Evolutionary conservation across 37 sponge, comb jelly and placozoan genomes (phyloP).

Genomic region (Aphrocallistes beatrix): DNA sequence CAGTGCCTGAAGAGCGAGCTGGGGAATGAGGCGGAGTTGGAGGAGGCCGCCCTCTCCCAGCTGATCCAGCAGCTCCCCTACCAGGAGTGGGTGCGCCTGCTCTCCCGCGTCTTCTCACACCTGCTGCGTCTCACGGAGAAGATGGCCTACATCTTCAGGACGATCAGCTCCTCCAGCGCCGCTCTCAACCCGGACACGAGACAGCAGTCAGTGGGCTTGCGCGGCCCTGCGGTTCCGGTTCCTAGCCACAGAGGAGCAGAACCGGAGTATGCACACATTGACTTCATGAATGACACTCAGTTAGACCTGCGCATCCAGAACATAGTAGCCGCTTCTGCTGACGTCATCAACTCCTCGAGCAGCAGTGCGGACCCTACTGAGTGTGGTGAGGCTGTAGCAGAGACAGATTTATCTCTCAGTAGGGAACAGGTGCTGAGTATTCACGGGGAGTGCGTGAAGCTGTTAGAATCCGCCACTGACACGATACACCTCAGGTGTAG

Average conservation of each 20-base stretch:
- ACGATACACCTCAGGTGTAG: conserved; percentile 69
- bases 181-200: neutral
- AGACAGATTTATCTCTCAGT: conserved; percentile 24
- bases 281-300: conserved; percentile 1
- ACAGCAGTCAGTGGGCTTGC: no score
- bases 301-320: neutral
- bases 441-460: conserved; percentile 22
- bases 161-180: neutral
- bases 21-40: neutral
- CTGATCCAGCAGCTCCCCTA: neutral
- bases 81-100: neutral
- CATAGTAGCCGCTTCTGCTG: neutral
- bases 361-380: neutral
- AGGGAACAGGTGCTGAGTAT: neutral
- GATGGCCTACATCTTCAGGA: neutral
- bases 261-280: neutral
- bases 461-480: conserved; percentile 52
- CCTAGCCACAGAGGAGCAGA: neutral
- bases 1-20: neutral
- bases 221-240: neutral
- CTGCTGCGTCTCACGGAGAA: neutral
- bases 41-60: neutral
- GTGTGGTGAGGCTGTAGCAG: conserved; percentile 22
- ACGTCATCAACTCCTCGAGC: neutral
- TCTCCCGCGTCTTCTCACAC: neutral